A percentile compares a stretch with the other conserved stretches of the same genome.
phyloP scores from a whole-genome alignment of 2,797 vertebrate species.

The Spondyliosoma cantharus region DNA sequence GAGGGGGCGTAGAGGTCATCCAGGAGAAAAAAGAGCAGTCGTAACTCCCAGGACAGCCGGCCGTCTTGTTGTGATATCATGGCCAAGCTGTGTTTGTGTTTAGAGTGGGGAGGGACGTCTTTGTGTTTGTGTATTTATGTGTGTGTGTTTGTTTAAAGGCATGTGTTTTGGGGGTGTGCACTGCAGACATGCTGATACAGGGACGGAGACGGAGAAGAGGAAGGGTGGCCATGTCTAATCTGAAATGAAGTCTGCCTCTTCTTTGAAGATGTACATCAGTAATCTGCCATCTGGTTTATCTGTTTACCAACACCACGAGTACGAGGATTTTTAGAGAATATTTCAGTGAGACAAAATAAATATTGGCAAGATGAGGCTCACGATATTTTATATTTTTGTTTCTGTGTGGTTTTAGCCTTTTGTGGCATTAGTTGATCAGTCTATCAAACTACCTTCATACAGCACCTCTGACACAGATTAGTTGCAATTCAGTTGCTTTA shows the following conservation, averaged over 20 bases:
- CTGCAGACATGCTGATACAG: conserved; percentile 50
- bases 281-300: conserved; percentile 24
- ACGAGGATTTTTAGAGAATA: not conserved
- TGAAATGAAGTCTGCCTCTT: conserved; percentile 30
- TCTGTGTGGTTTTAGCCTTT: too few relatives aligned
- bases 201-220: conserved; percentile 31
- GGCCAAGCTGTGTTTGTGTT: conserved; percentile 76
- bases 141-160: conserved; percentile 37
- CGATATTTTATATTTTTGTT: too few relatives aligned
- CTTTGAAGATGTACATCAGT: conserved; percentile 57
- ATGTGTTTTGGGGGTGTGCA: conserved; percentile 32
- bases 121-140: conserved; percentile 59
- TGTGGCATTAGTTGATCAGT: too few relatives aligned
- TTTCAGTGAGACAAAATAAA: not conserved
- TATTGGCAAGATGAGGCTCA: not conserved
- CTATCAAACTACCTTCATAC: too few relatives aligned
- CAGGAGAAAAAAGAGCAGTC: conserved; percentile 50
- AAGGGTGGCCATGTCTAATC: conserved; percentile 56
- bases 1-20: conserved; percentile 47
- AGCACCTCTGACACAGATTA: too few relatives aligned
- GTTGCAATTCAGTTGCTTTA: too few relatives aligned
- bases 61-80: conserved; percentile 69
- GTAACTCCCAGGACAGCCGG: conserved; percentile 62
- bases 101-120: conserved; percentile 50
- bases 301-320: conserved; percentile 15